Evolutionary conservation across 2,797 vertebrate genomes (phyloP).

Genomic region (Pseudochromis fuscus): DNA sequence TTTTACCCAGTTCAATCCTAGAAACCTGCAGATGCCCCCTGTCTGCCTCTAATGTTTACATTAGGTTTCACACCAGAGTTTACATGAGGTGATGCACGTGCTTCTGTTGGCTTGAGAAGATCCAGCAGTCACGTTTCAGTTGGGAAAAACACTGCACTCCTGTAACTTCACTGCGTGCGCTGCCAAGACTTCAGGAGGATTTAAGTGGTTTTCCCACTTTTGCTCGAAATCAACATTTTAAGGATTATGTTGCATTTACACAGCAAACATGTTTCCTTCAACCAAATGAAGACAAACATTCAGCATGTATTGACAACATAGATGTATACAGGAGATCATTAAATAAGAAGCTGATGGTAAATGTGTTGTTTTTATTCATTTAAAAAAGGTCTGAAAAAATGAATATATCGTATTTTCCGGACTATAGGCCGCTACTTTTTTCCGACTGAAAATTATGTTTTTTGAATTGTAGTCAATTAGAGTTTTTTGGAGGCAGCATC

Average conservation of each 20-base stretch:
- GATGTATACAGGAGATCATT: neutral
- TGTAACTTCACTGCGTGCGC: conserved; percentile 12
- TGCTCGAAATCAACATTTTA: neutral
- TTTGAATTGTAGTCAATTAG: too few species aligned
- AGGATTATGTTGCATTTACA: neutral
- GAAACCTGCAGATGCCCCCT: conserved; percentile 7
- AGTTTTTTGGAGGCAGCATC: too few species aligned
- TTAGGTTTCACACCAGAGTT: conserved; percentile 14
- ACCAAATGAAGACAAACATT: neutral
- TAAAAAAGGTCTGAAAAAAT: neutral
- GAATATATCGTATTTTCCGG: too few species aligned
- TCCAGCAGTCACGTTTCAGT: conserved; percentile 3
- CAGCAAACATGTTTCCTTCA: neutral
- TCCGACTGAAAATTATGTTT: too few species aligned
- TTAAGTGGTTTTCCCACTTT: neutral
- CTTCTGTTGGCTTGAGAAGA: conserved; percentile 11
- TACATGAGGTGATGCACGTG: conserved; percentile 18
- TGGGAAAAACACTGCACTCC: conserved; percentile 7
- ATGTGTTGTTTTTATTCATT: neutral
- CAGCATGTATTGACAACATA: neutral
- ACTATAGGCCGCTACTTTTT: too few species aligned
- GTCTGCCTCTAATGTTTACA: conserved; percentile 29
- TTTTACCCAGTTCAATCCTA: conserved; percentile 3
- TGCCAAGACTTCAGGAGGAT: neutral
- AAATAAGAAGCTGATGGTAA: neutral